These are phyloP conservation scores for Taphrorychus bicolor DNA, from an alignment of 2,888 invertebrate genomes.

Conservation along the genomic window DNA sequence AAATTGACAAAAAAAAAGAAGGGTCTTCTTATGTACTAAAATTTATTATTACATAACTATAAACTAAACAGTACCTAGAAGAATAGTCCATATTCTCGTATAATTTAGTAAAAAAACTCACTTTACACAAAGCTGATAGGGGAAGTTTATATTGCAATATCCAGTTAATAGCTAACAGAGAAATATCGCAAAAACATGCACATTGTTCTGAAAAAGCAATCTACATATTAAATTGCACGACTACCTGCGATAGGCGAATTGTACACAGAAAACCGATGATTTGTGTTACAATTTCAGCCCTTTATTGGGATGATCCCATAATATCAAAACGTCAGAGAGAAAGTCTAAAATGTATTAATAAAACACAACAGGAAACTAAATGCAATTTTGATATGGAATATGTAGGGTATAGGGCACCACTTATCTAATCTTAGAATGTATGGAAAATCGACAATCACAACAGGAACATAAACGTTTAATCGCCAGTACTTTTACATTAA, in stretches of 20 bases:
- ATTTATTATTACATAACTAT: slow-evolving; percentile 57
- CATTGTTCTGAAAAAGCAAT: slow-evolving; percentile 54
- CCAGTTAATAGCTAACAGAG: slow-evolving; percentile 6
- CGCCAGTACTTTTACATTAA: slow-evolving; percentile 11
- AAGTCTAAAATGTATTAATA: too few species aligned
- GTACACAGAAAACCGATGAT: background rate
- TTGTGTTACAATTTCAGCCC: too few species aligned
- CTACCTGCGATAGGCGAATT: slow-evolving; percentile 9
- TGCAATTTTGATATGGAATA: slow-evolving; percentile 21
- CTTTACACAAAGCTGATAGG: slow-evolving; percentile 56
- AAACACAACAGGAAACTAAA: background rate
- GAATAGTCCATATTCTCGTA: slow-evolving; percentile 61
- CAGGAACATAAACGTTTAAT: slow-evolving; percentile 25
- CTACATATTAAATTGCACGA: slow-evolving; percentile 54
- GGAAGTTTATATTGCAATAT: slow-evolving; percentile 39
- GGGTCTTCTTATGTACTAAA: slow-evolving; percentile 54
- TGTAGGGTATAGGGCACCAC: slow-evolving; percentile 5
- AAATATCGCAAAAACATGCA: slow-evolving; percentile 33
- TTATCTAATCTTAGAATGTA: slow-evolving; percentile 13
- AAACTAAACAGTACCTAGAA: slow-evolving; percentile 60
- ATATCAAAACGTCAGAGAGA: too few species aligned
- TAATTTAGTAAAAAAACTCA: slow-evolving; percentile 57
- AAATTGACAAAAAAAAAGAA: background rate
- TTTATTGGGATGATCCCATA: too few species aligned
- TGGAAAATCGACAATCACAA: slow-evolving; percentile 21